Evolutionary conservation across 2,888 invertebrate species (phyloP).

Genomic region (Chloroclysta siterata): DNA sequence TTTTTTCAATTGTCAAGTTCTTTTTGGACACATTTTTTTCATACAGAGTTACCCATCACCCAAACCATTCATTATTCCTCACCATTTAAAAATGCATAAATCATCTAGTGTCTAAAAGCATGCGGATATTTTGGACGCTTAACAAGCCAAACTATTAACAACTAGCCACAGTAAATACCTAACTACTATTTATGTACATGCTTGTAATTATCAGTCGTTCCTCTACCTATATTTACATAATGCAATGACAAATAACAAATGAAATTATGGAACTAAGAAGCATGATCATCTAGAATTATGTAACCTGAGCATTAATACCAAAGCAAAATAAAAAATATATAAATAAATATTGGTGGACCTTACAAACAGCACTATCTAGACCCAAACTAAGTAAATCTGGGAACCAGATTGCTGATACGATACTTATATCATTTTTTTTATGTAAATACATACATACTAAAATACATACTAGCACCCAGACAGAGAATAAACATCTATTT

Average conservation of each 20-base stretch:
- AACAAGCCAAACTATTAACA: not conserved
- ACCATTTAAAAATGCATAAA: slow-evolving; percentile 19
- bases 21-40: not conserved
- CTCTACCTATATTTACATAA: not conserved
- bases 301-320: not conserved
- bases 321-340: not conserved
- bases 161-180: not conserved
- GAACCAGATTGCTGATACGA: too few species aligned
- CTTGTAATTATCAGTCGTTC: not conserved
- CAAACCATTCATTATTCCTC: slow-evolving; percentile 16
- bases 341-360: too few species aligned
- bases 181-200: not conserved
- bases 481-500: too few species aligned
- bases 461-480: too few species aligned
- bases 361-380: too few species aligned
- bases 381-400: too few species aligned
- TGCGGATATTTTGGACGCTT: not conserved
- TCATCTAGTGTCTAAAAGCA: not conserved
- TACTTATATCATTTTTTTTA: too few species aligned
- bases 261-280: slow-evolving; percentile 1
- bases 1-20: slow-evolving; percentile 13
- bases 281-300: not conserved
- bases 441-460: too few species aligned
- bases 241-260: not conserved
- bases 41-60: not conserved